Evolutionary conservation across 2,113 vertebrate species (phyloP), one percentile per base, ranked within the genome.

Genomic region (Chaetura pelagica): DNA sequence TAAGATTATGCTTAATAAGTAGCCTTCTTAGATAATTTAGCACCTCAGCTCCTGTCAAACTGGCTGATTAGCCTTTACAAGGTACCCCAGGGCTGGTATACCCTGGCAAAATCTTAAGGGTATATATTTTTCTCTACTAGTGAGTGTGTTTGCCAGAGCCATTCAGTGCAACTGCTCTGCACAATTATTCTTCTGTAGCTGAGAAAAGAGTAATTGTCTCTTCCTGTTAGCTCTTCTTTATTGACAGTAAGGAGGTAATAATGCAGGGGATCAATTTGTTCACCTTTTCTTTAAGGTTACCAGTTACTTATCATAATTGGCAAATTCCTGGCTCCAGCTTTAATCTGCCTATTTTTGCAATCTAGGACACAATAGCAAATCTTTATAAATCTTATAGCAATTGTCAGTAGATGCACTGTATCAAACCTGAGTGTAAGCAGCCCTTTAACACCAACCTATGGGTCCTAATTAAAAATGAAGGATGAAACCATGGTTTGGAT

Each of bases 1-100:
- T 75, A 78, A 92, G 96, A 93, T 97, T 95, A 96, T 90, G 89
- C 72, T 81, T 93, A 80, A 74, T 69, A 94, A 96, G 32, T 61
- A 90, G 69, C 57, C 32, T 91, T 83, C 87, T 92, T 77, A 94
- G 94, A 83, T 92, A 76, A 58, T 92, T 96, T 93, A 87, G 61
- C 89, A 84, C 74, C 92, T 89, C 79, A 81, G 29, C 68, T 94
- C 68, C 35, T 83, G 76, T 86, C 67, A 86, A 59, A 52, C 72
- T 51, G 44, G 30, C 72, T 95, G 83, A 92, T 94, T 66, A 92
- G 63, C 32, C 72, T 84, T 71, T 77, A 30, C 42, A 93, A 48
- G 1, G 2, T 74, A 30, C 93, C 89, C 72, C n/a, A 78, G 52
- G 92, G 95, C 90, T 96, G 55, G 19, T 35, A 40, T 55, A 71